phyloP scores from a whole-genome alignment of 2,888 invertebrate species.

The Cerastis rubricosa region DNA sequence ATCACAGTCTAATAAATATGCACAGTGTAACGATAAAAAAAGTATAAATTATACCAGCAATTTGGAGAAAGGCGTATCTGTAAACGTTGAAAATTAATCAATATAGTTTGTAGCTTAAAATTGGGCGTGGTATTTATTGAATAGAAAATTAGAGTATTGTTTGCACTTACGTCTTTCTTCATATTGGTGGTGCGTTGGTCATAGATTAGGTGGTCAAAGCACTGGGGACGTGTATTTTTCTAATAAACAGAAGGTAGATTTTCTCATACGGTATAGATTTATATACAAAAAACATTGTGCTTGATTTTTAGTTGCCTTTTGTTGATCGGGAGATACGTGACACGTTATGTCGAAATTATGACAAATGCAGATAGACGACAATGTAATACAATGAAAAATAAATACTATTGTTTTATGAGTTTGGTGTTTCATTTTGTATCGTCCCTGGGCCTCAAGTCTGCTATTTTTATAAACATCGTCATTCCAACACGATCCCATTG shows the following conservation, averaged over 20 bases:
- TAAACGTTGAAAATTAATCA: slow-evolving; percentile 43
- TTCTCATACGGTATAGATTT: slow-evolving; percentile 75
- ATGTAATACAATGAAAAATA: slow-evolving; percentile 79
- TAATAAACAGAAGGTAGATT: slow-evolving; percentile 81
- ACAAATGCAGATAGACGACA: slow-evolving; percentile 70
- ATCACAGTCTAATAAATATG: slow-evolving; percentile 76
- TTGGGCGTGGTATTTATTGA: slow-evolving; percentile 55
- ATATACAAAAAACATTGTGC: slow-evolving; percentile 77
- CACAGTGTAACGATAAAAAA: slow-evolving; percentile 77
- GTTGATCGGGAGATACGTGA: slow-evolving; percentile 69
- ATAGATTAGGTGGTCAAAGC: slow-evolving; percentile 83
- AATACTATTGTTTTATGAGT: slow-evolving; percentile 83
- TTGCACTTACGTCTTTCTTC: slow-evolving; percentile 54
- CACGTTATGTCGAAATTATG: slow-evolving; percentile 69
- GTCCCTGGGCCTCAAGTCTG: no score
- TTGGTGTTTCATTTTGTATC: slow-evolving; percentile 62
- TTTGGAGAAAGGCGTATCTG: slow-evolving; percentile 57
- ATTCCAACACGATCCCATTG: no score
- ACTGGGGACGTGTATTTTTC: slow-evolving; percentile 90
- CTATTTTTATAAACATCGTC: no score
- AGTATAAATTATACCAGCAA: slow-evolving; percentile 53
- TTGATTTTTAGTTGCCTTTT: slow-evolving; percentile 83
- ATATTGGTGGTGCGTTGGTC: slow-evolving; percentile 65
- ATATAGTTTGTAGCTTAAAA: slow-evolving; percentile 57
- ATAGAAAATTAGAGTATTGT: slow-evolving; percentile 47